phyloP scores from a whole-genome alignment of 2,797 vertebrate species.

The Knipowitschia caucasica region DNA sequence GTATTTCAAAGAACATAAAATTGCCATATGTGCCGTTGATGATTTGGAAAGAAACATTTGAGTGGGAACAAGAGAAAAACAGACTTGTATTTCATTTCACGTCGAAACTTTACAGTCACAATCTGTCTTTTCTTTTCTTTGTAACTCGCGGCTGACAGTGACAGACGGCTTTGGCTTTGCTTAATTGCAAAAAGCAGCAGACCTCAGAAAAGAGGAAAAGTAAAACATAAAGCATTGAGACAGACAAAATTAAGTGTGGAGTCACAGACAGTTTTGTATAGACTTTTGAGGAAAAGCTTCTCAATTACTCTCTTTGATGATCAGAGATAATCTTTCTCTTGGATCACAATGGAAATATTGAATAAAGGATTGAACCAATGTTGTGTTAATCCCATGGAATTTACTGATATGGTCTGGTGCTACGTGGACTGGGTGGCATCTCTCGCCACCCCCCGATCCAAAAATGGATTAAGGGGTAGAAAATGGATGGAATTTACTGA shows the following conservation, averaged over 20 bases:
- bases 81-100: background rate
- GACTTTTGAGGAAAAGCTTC: background rate
- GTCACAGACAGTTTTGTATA: background rate
- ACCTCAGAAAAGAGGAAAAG: conserved; percentile 12
- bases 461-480: too few relatives aligned
- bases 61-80: background rate
- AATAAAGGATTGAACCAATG: background rate
- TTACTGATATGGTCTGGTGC: too few relatives aligned
- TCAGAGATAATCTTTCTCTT: background rate
- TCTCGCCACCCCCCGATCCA: too few relatives aligned
- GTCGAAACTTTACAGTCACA: conserved; percentile 1
- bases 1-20: background rate
- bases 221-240: conserved; percentile 11
- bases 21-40: conserved; percentile 6
- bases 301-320: background rate
- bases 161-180: conserved; percentile 18
- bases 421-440: too few relatives aligned
- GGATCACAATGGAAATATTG: background rate
- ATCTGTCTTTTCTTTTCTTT: conserved; percentile 4
- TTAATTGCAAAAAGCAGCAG: conserved; percentile 31
- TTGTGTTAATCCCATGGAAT: too few relatives aligned
- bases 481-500: too few relatives aligned
- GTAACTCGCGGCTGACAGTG: conserved; percentile 22
- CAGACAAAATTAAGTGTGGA: conserved; percentile 19
- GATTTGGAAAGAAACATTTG: conserved; percentile 1